These are phyloP conservation scores for Creontiades dilutus DNA, from an alignment of 2,888 invertebrate genomes.

Conservation along the genomic window DNA sequence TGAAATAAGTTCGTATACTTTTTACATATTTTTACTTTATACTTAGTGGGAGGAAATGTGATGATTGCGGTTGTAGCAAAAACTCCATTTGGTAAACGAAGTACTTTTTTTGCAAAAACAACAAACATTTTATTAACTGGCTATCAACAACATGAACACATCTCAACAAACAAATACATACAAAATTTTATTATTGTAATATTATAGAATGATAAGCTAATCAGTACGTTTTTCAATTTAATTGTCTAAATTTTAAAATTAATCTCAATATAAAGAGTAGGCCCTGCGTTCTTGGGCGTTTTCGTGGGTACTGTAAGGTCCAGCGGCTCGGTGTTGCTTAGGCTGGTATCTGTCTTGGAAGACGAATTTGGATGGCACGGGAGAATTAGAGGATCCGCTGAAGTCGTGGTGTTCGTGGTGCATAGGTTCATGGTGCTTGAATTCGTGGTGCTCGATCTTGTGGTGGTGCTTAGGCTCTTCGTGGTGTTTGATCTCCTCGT, in stretches of 20 bases:
- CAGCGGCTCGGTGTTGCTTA: neutral
- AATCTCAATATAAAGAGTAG: neutral
- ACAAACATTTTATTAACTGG: too few species aligned
- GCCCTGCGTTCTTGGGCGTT: conserved; percentile 10
- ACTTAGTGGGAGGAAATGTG: too few species aligned
- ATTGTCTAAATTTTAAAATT: neutral
- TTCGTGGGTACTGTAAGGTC: conserved; percentile 48
- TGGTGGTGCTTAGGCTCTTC: conserved; percentile 19
- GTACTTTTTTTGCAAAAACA: too few species aligned
- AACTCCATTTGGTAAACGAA: too few species aligned
- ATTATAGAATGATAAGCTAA: neutral
- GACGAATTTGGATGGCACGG: conserved; percentile 25
- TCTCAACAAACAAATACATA: too few species aligned
- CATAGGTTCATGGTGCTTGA: neutral
- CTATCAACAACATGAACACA: too few species aligned
- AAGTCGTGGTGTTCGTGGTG: conserved; percentile 41
- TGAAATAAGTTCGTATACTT: too few species aligned
- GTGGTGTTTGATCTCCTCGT: conserved; percentile 41
- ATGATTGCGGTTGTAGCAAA: too few species aligned
- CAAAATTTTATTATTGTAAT: too few species aligned
- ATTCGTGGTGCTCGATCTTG: too few species aligned
- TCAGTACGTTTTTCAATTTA: neutral
- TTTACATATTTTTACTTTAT: too few species aligned
- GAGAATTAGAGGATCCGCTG: conserved; percentile 35
- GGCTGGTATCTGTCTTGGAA: neutral